Base-by-base conservation (phyloP, 1,140 invertebrate genomes). In the Pteromalus puparum region DNA sequence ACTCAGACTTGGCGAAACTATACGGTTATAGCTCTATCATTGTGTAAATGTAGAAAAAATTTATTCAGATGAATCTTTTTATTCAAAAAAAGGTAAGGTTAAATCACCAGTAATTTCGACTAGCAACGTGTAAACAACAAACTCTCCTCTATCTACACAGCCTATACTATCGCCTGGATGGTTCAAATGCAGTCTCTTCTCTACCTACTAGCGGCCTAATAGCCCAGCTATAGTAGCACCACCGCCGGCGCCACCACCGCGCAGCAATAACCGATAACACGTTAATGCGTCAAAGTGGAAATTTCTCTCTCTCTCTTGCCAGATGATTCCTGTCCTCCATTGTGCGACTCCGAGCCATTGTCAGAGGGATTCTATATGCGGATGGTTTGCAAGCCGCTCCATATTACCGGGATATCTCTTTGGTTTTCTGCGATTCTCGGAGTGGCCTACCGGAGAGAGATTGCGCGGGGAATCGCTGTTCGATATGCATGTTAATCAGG, bases 281-380 rank as follows among this genome's bases (percentile, higher is more conserved):
- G 38, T 68, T 83, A 83, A 83, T 68, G 74, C 74, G n/a, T 83
- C 74, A 83, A 83, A 77, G 75, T 53, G 61, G 73, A 82, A 82
- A 82, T 82, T 82, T 82, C 77, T 67, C 30, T 28, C 74, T 18
- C 74, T 13, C 74, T 24, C 10, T 12, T 10, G 7, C 65, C 21
- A 61, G 53, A 61, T 61, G 53, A 42, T 28, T 26, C n/a, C 21
- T 24, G 34, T 70, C 26, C 65, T 26, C n/a, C 65, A 67, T 67
- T 67, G 65, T 67, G 65, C 12, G 1, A 26, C 65, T 68, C 46
- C 18, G 65, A 28, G 15, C 67, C 26, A 70, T 70, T 61, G 42
- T 77, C 26, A 3, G 75, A 61, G 53, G 18, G 4, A 53, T 1
- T 13, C 21, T 61, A 61, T 61, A n/a, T 61, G 18, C 18, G 48